Evolutionary conservation across 2,113 vertebrate genomes (phyloP), one percentile per base, ranked within the genome.

Genomic region (Pipa parva): DNA sequence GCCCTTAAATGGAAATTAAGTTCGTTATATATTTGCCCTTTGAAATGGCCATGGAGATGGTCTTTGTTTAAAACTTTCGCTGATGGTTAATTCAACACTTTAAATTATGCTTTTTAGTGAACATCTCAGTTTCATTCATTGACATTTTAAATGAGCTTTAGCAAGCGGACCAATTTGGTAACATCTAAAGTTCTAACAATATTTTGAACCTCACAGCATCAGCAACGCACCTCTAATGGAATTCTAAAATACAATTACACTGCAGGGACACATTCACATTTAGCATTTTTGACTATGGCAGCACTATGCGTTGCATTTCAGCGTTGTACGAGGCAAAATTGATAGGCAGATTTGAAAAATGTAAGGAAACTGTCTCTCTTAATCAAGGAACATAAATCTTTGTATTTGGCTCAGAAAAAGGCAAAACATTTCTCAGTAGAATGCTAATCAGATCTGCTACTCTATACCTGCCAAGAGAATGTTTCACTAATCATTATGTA

Each of bases 371-470:
- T 54, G 66, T 70, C 66, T 54, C 31, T 54, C 57, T 70, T 70
- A 70, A 70, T 70, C 57, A 70, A 70, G 66, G 57, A 28, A 51
- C 66, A 70, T 70, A 60, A 70, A 70, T 70, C 66, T 61, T 70
- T 52, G 66, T 61, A 61, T 61, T 60, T 54, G 48, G 48, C 54
- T 70, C 33, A 12, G 66, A 42, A 70, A 26, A 70, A 50, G 46
- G 58, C 36, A 70, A 69, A 61, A 31, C 57, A 45, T 61, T 69
- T 61, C 48, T 60, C 66, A 61, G 29, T 45, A 54, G 58, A 61
- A 61, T 70, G 58, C 25, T 61, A 70, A 70, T 70, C 36, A 25
- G 20, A 45, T 70, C 66, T 45, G 66, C 57, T 42, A 54, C 57
- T 31, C 65, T 24, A 52, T 52, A 68, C 46, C 56, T 68, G 56